Conservation (phyloP, 2,888 invertebrate genomes). For the Carterocephalus palaemon region DNA sequence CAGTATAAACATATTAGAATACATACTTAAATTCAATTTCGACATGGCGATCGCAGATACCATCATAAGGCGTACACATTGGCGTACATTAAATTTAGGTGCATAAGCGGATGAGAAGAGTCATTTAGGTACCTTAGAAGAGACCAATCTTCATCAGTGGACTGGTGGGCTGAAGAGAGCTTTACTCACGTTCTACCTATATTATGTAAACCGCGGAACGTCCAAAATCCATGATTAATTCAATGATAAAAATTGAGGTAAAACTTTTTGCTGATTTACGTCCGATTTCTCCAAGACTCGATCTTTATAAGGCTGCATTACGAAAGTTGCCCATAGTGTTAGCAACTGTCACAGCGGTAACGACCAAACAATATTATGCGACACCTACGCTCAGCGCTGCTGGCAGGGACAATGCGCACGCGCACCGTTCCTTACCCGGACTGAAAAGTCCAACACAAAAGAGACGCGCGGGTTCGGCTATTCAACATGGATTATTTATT, state of each 20-base stretch:
- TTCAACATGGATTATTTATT: slow-evolving; percentile 21
- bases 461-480: slow-evolving; percentile 18
- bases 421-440: slow-evolving; percentile 39
- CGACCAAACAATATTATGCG: slow-evolving; percentile 38
- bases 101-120: too few species aligned
- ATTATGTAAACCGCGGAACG: too few species aligned
- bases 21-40: too few species aligned
- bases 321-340: slow-evolving; percentile 4
- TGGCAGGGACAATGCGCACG: slow-evolving; percentile 47
- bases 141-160: too few species aligned
- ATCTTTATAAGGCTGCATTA: slow-evolving; percentile 2
- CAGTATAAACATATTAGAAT: too few species aligned
- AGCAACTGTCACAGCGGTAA: slow-evolving; percentile 33
- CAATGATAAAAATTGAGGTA: slow-evolving; percentile 5
- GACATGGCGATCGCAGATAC: too few species aligned
- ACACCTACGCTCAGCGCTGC: slow-evolving; percentile 42
- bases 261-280: background rate
- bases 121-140: too few species aligned
- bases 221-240: too few species aligned
- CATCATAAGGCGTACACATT: too few species aligned
- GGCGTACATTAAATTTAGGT: too few species aligned
- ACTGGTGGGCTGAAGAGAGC: too few species aligned
- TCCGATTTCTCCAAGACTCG: background rate
- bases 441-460: slow-evolving; percentile 18
- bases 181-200: too few species aligned